Percentiles rank a stretch among this genome's conserved stretches.
These are phyloP conservation scores for Metacarcinus magister DNA, from an alignment of 2,888 invertebrate genomes.

Conservation along the genomic window DNA sequence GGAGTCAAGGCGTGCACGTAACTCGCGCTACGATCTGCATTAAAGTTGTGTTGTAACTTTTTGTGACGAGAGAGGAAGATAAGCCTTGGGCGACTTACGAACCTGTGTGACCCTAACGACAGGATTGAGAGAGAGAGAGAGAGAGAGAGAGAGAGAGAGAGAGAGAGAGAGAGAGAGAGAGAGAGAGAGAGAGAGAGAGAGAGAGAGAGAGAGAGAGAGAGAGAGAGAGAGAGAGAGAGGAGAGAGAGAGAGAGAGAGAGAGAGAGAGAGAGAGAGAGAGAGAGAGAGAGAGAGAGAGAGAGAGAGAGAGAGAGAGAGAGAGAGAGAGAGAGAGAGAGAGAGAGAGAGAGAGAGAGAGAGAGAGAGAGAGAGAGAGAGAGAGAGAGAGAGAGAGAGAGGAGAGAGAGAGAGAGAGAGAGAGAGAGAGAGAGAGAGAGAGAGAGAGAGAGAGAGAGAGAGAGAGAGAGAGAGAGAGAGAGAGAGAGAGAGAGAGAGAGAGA, in stretches of 20 bases:
- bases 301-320: too few species aligned
- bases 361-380: constrained; percentile 46
- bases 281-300: too few species aligned
- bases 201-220: constrained; percentile 50
- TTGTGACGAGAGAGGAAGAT: constrained; percentile 11
- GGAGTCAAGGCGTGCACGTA: background rate
- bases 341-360: background rate
- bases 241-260: too few species aligned
- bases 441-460: too few species aligned
- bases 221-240: background rate
- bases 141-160: background rate
- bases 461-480: too few species aligned
- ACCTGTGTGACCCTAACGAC: background rate
- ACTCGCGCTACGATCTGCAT: background rate
- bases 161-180: background rate
- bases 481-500: too few species aligned
- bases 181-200: background rate
- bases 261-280: too few species aligned
- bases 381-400: background rate
- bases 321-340: too few species aligned
- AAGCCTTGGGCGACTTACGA: background rate
- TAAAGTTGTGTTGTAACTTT: background rate
- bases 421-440: too few species aligned
- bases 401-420: too few species aligned
- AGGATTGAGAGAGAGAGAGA: background rate